These are phyloP conservation scores for Plusia festucae DNA, from an alignment of 2,888 invertebrate species.

Conservation along the genomic window DNA sequence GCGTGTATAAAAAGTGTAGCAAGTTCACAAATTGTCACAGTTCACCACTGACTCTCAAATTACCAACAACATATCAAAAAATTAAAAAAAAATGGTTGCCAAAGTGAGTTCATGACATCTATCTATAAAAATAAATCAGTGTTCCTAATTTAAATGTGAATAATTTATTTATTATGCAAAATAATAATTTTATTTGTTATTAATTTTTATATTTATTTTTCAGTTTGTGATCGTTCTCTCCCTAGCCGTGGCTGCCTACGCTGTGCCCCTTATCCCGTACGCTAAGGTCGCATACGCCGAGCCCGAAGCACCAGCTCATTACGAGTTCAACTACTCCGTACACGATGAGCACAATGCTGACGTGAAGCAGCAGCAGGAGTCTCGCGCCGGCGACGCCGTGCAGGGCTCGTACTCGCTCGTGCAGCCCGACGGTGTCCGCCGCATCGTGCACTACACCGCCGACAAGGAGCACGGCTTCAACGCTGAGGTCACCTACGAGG, in stretches of 20 bases:
- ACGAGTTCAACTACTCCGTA: slow-evolving; percentile 84
- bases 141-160: neutral
- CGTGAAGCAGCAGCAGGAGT: slow-evolving; percentile 84
- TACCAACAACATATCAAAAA: slow-evolving; percentile 62
- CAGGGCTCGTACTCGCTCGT: slow-evolving; percentile 85
- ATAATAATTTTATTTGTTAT: too few species aligned
- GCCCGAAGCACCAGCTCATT: slow-evolving; percentile 78
- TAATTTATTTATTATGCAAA: too few species aligned
- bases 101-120: slow-evolving; percentile 66
- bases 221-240: slow-evolving; percentile 76
- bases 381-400: slow-evolving; percentile 81
- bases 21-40: slow-evolving; percentile 66
- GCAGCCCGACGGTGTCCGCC: slow-evolving; percentile 83
- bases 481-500: slow-evolving; percentile 83
- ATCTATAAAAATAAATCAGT: too few species aligned
- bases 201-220: slow-evolving; percentile 19
- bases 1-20: slow-evolving; percentile 77
- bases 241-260: slow-evolving; percentile 70
- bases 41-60: slow-evolving; percentile 69
- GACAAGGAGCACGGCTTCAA: slow-evolving; percentile 84
- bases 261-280: slow-evolving; percentile 65
- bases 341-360: slow-evolving; percentile 83
- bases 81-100: slow-evolving; percentile 71
- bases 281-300: slow-evolving; percentile 77
- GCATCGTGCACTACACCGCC: slow-evolving; percentile 84